Conservation (phyloP, 1,140 invertebrate species). For the Calephelis nemesis region DNA sequence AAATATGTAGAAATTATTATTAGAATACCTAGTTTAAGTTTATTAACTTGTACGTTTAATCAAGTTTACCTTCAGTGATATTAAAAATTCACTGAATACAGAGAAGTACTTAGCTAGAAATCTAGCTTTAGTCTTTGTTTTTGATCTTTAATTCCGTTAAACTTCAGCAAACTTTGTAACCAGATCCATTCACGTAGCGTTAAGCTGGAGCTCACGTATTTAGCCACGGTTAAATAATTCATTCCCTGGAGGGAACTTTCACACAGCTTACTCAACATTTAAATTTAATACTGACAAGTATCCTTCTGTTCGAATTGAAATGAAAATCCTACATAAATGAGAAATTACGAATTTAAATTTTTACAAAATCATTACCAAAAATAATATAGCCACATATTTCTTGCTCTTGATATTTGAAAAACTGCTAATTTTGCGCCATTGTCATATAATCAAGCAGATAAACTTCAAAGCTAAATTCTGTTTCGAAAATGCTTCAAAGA, state of each 20-base stretch:
- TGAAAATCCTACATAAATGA: no score
- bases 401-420: no score
- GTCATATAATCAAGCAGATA: no score
- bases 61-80: neutral
- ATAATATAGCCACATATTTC: no score
- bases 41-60: neutral
- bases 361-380: no score
- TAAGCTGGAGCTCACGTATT: conserved; percentile 29
- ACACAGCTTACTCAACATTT: neutral
- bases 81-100: neutral
- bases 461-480: no score
- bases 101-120: neutral
- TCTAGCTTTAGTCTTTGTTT: conserved; percentile 10
- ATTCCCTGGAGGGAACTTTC: conserved; percentile 21
- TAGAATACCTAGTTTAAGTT: no score
- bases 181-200: conserved; percentile 27
- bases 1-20: no score
- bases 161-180: conserved; percentile 22
- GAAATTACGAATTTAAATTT: no score
- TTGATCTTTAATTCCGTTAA: conserved; percentile 16
- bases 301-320: neutral
- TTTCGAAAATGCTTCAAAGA: no score
- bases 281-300: neutral
- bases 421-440: no score
- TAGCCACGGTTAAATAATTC: conserved; percentile 29